Base-by-base conservation (phyloP, 2,113 vertebrate genomes). In the Indri indri region DNA sequence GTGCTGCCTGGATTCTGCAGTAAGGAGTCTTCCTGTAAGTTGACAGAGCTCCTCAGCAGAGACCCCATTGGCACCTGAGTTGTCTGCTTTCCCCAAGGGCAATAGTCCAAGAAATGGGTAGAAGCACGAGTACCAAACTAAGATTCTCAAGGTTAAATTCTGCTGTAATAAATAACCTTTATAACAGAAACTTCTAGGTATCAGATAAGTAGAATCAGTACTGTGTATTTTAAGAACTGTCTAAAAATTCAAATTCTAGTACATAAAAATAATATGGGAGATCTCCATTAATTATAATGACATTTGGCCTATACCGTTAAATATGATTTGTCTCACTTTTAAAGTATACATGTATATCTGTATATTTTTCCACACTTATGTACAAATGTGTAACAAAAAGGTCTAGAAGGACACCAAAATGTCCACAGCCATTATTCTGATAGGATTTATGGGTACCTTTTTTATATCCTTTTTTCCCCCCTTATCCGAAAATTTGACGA, bases 1-100 rank as follows among this genome's bases (percentile, higher is more conserved):
- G 4, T 45, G 8, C 50, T 80, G 83, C 74, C 90, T 88, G 59
- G 20, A n/a, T 40, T 90, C 54, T 81, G 45, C 81, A 54, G 45
- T 59, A 65, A 88, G 40, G 94, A 87, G 52, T 89, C 90, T 71
- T 76, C 70, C 61, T 82, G 66, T 90, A 84, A 96, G 77, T 88
- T 87, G 87, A 83, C 25, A n/a, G 54, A 87, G 23, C n/a, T 92
- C 57, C 73, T 95, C 70, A 68, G 79, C 79, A 74, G 57, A 96
- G 30, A 65, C 45, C 25, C n/a, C 2, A 1, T 27, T 68, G 54
- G 40, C 17, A 79, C 20, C 54, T 47, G 45, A 66, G 34, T 76
- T 50, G 8, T 96, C 76, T 88, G 32, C 47, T 71, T 76, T 90
- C n/a, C 73, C 50, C 52, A 85, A 22, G 34, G 47, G 27, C 42